phyloP scores from a whole-genome alignment of 1,140 invertebrate species.

The Anastrepha obliqua region DNA sequence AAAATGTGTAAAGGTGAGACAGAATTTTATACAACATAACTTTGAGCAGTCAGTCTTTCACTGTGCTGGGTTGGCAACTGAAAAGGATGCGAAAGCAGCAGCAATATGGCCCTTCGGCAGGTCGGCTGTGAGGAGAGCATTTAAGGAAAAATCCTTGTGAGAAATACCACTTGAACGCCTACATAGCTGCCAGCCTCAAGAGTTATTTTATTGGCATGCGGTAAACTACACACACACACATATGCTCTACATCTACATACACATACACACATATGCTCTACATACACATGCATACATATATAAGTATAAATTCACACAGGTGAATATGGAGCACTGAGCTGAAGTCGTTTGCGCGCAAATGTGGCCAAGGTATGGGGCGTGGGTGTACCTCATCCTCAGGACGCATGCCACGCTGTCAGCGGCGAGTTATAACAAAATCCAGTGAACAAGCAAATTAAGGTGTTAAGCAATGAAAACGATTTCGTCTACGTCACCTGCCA shows the following conservation, averaged over 20 bases:
- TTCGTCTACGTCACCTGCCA: background rate
- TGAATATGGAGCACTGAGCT: background rate
- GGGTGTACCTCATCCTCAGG: too few species aligned
- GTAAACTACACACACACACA: background rate
- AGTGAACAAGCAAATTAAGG: conserved; percentile 29
- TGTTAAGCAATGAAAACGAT: conserved; percentile 47
- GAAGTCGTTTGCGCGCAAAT: background rate
- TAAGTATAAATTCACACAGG: too few species aligned
- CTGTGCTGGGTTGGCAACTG: background rate
- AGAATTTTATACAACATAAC: background rate
- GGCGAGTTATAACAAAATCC: background rate
- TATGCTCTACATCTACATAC: too few species aligned
- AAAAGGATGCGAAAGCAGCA: background rate
- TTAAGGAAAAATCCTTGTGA: conserved; percentile 29
- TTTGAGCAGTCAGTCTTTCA: too few species aligned
- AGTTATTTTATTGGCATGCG: conserved; percentile 49
- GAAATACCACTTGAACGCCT: conserved; percentile 53
- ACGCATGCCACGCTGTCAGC: background rate
- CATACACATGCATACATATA: too few species aligned
- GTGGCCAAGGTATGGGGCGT: background rate
- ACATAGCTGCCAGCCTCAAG: background rate
- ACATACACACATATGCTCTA: too few species aligned
- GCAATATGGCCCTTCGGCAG: background rate
- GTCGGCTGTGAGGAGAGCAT: background rate
- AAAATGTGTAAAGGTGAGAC: background rate